Percentiles rank a stretch among this genome's conserved stretches.
phyloP scores from a whole-genome alignment of 2,888 invertebrate species.

The Drosophila heteroneura region DNA sequence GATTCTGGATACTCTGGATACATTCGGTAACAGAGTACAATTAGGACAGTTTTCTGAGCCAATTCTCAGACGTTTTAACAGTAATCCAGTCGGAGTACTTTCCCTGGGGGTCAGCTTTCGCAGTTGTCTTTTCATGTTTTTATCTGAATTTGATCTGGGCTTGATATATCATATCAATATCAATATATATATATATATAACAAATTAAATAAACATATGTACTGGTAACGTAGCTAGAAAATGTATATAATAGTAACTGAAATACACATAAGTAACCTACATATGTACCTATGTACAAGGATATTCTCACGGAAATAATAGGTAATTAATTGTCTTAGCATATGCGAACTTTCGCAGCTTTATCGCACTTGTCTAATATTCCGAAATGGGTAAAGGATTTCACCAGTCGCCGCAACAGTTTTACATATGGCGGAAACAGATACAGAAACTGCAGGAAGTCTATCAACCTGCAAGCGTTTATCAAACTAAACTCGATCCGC shows the following conservation, averaged over 20 bases:
- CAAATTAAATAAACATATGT: neutral
- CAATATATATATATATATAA: neutral
- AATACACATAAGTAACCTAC: neutral
- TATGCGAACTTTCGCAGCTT: neutral
- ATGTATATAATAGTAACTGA: neutral
- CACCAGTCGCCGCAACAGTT: neutral
- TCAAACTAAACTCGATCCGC: constrained; percentile 22
- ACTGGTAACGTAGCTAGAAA: no score
- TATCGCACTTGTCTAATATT: neutral
- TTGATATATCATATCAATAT: neutral
- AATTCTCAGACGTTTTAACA: neutral
- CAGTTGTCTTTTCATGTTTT: neutral
- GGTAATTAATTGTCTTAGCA: neutral
- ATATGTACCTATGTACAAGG: neutral
- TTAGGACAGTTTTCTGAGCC: neutral
- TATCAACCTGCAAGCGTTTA: constrained; percentile 2
- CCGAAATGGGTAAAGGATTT: no score
- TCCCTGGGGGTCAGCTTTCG: neutral
- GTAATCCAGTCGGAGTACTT: neutral
- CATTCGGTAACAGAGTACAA: neutral
- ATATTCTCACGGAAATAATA: neutral
- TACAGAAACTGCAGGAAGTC: neutral
- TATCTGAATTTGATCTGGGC: neutral
- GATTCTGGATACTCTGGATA: neutral
- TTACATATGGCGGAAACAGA: neutral